phyloP scores from a whole-genome alignment of 2,797 vertebrate species.

The Cynopterus sphinx region DNA sequence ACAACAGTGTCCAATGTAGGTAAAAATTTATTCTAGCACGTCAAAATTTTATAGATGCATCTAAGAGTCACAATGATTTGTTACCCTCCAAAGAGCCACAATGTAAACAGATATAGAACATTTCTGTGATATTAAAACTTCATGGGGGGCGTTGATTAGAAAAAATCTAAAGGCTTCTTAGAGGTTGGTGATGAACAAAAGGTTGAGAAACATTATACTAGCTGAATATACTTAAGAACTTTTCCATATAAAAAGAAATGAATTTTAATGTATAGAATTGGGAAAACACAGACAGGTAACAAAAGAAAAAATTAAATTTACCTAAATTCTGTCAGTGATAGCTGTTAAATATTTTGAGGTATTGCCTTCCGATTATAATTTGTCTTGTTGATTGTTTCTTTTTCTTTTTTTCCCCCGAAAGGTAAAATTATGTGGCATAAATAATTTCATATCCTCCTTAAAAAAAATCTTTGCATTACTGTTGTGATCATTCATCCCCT shows the following conservation, averaged over 20 bases:
- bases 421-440: not conserved
- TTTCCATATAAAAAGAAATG: not conserved
- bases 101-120: not conserved
- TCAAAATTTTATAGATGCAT: not conserved
- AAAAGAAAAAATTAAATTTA: not conserved
- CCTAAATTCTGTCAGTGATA: not conserved
- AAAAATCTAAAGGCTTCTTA: constrained; percentile 8
- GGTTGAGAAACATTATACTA: not conserved
- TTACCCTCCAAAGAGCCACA: not conserved
- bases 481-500: not conserved
- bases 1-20: not conserved
- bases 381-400: not conserved
- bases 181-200: not conserved
- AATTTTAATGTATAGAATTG: not conserved
- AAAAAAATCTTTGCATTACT: not conserved
- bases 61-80: not conserved
- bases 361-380: not conserved
- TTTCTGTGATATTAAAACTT: not conserved
- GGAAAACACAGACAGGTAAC: not conserved
- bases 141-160: not conserved
- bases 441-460: not conserved
- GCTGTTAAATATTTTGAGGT: not conserved
- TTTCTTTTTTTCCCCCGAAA: not conserved
- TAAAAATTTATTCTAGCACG: not conserved
- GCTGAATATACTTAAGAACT: not conserved